A percentile compares a stretch with the other conserved stretches of the same genome.
phyloP scores from a whole-genome alignment of 2,888 invertebrate genomes.

The Helleia helle region DNA sequence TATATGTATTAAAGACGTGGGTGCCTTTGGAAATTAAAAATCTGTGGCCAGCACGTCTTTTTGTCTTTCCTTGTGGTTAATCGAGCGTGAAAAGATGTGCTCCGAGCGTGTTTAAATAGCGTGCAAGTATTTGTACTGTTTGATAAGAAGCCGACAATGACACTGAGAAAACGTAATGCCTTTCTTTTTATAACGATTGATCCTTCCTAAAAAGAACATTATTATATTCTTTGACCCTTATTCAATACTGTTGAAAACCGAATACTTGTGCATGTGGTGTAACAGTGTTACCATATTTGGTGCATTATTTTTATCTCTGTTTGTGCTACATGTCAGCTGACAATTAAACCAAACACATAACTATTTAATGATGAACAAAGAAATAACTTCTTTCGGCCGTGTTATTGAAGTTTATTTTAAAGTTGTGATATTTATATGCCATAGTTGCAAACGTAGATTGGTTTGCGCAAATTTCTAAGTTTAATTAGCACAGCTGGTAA shows the following conservation, averaged over 20 bases:
- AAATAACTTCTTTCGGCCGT: too few species aligned
- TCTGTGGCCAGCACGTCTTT: background rate
- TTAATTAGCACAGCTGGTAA: constrained; percentile 50
- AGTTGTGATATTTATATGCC: constrained; percentile 5
- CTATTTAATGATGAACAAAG: too few species aligned
- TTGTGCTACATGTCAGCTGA: too few species aligned
- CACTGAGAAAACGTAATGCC: background rate
- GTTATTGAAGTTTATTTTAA: too few species aligned
- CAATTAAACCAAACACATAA: too few species aligned
- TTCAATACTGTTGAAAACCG: too few species aligned
- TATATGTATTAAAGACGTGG: too few species aligned
- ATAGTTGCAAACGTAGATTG: constrained; percentile 13
- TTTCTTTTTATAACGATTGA: constrained; percentile 2
- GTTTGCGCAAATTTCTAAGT: constrained; percentile 28
- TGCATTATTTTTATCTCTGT: too few species aligned
- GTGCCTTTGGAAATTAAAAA: background rate
- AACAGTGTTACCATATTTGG: too few species aligned
- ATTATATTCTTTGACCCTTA: background rate
- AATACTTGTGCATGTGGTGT: too few species aligned
- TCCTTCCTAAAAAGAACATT: background rate
- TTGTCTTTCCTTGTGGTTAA: background rate
- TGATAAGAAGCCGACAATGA: constrained; percentile 6
- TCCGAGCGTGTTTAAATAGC: background rate
- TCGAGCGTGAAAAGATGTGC: constrained; percentile 5
- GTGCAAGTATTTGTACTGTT: constrained; percentile 7